Conservation (phyloP, 2,113 vertebrate genomes). For the Athene noctua region DNA sequence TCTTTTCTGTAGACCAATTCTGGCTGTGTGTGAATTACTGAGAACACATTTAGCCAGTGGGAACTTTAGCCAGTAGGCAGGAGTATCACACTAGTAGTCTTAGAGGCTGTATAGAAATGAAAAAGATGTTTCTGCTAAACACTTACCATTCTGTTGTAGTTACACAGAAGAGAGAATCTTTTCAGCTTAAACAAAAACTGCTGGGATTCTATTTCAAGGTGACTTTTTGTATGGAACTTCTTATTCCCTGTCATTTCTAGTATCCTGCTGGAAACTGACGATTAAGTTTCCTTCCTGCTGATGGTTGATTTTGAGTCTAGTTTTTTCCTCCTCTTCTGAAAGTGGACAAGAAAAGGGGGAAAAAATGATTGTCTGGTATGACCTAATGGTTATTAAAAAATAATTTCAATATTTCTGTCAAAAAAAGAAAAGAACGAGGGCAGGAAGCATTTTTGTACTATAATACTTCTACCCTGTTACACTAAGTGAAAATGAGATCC, state of each 20-base stretch:
- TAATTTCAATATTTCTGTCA: not conserved
- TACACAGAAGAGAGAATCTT: too few species aligned
- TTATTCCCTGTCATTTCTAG: not conserved
- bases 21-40: not conserved
- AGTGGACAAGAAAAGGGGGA: not conserved
- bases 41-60: not conserved
- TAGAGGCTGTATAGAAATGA: not conserved
- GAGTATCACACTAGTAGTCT: not conserved
- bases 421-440: not conserved
- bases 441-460: not conserved
- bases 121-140: not conserved
- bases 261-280: not conserved
- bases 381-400: not conserved
- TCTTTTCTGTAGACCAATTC: not conserved
- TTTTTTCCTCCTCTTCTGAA: not conserved
- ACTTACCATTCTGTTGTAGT: not conserved
- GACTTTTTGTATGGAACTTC: not conserved
- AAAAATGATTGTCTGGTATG: not conserved
- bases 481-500: not conserved
- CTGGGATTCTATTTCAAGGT: not conserved
- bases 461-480: not conserved
- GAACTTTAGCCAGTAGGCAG: not conserved
- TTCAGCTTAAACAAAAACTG: not conserved
- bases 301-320: not conserved
- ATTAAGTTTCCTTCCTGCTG: not conserved